These are phyloP conservation scores for Lymantria dispar DNA, from an alignment of 2,888 invertebrate genomes.

Conservation along the genomic window DNA sequence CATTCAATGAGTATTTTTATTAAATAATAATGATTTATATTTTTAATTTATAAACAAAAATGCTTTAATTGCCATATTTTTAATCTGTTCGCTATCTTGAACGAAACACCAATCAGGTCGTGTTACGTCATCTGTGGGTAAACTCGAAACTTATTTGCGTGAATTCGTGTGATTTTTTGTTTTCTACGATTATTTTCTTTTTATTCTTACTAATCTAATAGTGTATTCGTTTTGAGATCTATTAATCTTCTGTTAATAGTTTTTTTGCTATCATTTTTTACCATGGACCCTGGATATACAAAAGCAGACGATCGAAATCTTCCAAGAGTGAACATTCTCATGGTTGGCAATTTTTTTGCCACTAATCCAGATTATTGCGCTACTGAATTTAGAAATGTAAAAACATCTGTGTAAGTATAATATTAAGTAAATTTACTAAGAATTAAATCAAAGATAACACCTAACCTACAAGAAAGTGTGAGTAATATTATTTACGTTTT, in stretches of 20 bases:
- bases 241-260: constrained; percentile 8
- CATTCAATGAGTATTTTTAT: not conserved
- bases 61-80: not conserved
- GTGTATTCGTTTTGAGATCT: not conserved
- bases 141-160: not conserved
- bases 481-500: not conserved
- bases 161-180: too few species aligned
- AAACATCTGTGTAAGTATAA: not conserved
- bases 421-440: not conserved
- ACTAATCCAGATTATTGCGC: not conserved
- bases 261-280: constrained; percentile 14
- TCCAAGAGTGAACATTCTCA: not conserved
- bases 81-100: not conserved
- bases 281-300: constrained; percentile 13
- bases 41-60: not conserved
- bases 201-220: not conserved
- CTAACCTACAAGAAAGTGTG: not conserved
- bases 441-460: not conserved
- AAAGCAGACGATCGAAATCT: not conserved
- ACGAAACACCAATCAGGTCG: not conserved
- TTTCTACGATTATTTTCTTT: not conserved
- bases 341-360: not conserved
- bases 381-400: not conserved
- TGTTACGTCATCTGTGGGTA: not conserved
- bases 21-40: not conserved